Base-by-base conservation (phyloP, 2,888 invertebrate genomes). In the Dinocampus coccinellae region DNA sequence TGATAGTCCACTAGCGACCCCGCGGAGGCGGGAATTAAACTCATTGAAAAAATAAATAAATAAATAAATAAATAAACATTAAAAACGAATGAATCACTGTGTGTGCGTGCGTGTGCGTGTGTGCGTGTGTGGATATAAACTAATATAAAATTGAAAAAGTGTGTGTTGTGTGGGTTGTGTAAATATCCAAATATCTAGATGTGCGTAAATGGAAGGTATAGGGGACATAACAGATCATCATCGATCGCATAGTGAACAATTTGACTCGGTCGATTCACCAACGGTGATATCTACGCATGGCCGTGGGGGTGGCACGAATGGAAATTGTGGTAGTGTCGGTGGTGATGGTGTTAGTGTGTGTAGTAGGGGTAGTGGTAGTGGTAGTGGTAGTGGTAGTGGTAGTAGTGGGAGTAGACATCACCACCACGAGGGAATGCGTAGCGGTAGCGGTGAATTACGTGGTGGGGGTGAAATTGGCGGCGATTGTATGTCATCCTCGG, bases 231-330 rank as follows among this genome's bases (percentile, higher is more conserved):
- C 84, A 86, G 87, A 88, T 83, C 88, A 88, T 83, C 88, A 83
- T 86, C 85, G 85, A 83, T 83, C 85, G 84, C 86, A 84, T 83
- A 87, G 86, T 84, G 86, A 86, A 85, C 85, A 84, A 84, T 85
- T 85, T 82, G 88, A 88, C 82, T 84, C 88, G 87, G 88, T 88
- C 87, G 88, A 88, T 88, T 88, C 88, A 76, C 84, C 85, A 79
- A 81, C 87, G 79, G 84, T 83, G 79, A 81, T 85, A 75, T 85
- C 83, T 82, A 87, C 87, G 87, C 87, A 86, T 85, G 86, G 85
- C 84, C 83, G 81, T 81, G 83, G 84, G 81, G 84, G 83, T 75
- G 83, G 83, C 79, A 80, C 82, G 84, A 83, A 84, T 84, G 84
- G 83, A 77, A 70, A 76, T 58, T 73, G 73, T 63, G 73, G 74